Conservation (phyloP, 2,888 invertebrate genomes). For the Odontomyia ornata region DNA sequence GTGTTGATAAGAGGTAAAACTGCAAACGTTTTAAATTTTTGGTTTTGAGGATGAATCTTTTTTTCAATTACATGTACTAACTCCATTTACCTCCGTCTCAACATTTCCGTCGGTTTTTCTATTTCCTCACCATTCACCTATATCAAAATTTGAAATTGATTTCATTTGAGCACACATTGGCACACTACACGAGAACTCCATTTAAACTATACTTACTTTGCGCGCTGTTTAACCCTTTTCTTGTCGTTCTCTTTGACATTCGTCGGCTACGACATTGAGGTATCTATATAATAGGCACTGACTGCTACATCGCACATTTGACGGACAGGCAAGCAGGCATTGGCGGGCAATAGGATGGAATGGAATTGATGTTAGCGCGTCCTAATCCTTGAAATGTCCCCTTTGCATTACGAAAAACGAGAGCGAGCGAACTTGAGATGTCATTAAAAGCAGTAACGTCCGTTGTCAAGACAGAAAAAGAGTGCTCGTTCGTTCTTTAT, state of each 20-base stretch:
- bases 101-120: too few species aligned
- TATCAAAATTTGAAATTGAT: slow-evolving; percentile 48
- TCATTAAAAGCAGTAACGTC: not conserved
- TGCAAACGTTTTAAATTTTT: too few species aligned
- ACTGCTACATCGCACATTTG: not conserved
- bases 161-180: slow-evolving; percentile 51
- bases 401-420: not conserved
- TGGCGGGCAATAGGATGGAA: not conserved
- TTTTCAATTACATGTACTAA: too few species aligned
- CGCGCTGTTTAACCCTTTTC: slow-evolving; percentile 50
- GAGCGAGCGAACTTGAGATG: not conserved
- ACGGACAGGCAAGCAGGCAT: not conserved
- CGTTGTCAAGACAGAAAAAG: not conserved
- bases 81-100: too few species aligned
- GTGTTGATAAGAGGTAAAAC: too few species aligned
- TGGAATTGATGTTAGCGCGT: slow-evolving; percentile 21
- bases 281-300: not conserved
- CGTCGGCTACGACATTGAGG: not conserved
- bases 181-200: slow-evolving; percentile 52
- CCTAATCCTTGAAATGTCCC: slow-evolving; percentile 24
- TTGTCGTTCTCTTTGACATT: slow-evolving; percentile 17
- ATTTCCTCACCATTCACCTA: not conserved
- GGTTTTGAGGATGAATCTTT: too few species aligned
- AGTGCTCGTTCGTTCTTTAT: not conserved
- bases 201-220: slow-evolving; percentile 48